Percentiles rank a stretch among this genome's conserved stretches.
phyloP scores from a whole-genome alignment of 1,140 invertebrate species.

The Zaprionus tsacasi region DNA sequence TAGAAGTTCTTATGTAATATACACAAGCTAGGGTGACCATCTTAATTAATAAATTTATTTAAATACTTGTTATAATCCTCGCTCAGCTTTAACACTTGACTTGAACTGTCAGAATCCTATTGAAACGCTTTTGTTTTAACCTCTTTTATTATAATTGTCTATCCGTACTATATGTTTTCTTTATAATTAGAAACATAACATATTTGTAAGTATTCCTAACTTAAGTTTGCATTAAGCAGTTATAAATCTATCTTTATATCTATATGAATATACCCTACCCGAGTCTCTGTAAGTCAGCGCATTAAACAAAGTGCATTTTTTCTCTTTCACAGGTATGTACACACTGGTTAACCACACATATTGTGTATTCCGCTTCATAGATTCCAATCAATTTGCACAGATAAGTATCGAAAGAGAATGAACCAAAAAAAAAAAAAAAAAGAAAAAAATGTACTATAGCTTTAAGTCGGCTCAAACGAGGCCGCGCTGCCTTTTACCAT shows the following conservation, averaged over 20 bases:
- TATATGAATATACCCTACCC: no score
- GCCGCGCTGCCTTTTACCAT: background rate
- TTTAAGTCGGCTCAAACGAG: constrained; percentile 14
- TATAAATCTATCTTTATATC: background rate
- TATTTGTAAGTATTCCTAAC: background rate
- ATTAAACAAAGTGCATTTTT: background rate
- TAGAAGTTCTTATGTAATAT: no score
- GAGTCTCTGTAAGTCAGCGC: background rate
- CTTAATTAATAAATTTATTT: no score
- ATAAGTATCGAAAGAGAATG: constrained; percentile 59
- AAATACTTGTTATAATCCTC: no score
- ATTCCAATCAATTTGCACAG: constrained; percentile 38
- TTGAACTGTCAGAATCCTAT: no score
- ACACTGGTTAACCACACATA: constrained; percentile 14
- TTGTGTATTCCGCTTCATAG: background rate
- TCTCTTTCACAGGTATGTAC: constrained; percentile 56
- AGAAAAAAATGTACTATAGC: constrained; percentile 21
- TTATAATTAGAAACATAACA: background rate
- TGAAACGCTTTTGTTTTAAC: no score
- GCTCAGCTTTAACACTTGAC: no score
- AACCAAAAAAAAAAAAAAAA: no score
- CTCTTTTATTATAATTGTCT: background rate
- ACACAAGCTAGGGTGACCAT: no score
- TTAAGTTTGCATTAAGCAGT: no score
- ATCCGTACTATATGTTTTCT: background rate